phyloP scores from a whole-genome alignment of 2,113 vertebrate genomes.

The Morphnarchus princeps region DNA sequence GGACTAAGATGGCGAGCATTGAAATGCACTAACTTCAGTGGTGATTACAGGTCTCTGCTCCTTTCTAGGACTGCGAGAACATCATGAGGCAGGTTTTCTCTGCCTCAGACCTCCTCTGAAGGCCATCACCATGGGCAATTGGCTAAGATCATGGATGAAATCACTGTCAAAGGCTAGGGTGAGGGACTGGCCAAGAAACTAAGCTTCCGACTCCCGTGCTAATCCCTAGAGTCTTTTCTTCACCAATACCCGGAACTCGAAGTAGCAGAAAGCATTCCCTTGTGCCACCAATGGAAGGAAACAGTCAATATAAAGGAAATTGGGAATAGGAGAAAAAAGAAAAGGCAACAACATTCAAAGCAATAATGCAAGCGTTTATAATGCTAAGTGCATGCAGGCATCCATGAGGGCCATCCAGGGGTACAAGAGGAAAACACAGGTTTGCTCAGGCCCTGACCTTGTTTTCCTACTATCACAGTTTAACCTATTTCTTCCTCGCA shows the following conservation, averaged over 20 bases:
- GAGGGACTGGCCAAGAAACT: not conserved
- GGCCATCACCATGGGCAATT: not conserved
- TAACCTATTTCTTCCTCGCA: constrained; percentile 36
- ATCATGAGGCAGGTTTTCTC: not conserved
- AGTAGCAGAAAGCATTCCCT: not conserved
- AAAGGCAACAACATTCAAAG: not conserved
- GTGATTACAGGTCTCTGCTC: not conserved
- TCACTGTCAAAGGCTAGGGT: not conserved
- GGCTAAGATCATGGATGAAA: not conserved
- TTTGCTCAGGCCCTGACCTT: not conserved
- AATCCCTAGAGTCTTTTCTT: not conserved
- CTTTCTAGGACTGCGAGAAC: not conserved
- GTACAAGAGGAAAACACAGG: not conserved
- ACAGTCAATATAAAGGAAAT: not conserved
- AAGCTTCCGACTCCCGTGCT: not conserved
- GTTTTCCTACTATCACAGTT: not conserved
- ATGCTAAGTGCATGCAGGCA: not conserved
- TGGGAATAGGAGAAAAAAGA: not conserved
- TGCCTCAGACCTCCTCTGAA: not conserved
- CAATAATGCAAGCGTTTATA: fast-evolving
- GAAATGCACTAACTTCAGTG: not conserved
- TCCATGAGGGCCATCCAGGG: not conserved
- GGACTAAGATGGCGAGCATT: not conserved
- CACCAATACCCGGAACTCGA: not conserved
- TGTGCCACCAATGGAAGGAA: not conserved